Evolutionary conservation across 1,140 invertebrate genomes (phyloP).

Genomic region (Ips typographus): DNA sequence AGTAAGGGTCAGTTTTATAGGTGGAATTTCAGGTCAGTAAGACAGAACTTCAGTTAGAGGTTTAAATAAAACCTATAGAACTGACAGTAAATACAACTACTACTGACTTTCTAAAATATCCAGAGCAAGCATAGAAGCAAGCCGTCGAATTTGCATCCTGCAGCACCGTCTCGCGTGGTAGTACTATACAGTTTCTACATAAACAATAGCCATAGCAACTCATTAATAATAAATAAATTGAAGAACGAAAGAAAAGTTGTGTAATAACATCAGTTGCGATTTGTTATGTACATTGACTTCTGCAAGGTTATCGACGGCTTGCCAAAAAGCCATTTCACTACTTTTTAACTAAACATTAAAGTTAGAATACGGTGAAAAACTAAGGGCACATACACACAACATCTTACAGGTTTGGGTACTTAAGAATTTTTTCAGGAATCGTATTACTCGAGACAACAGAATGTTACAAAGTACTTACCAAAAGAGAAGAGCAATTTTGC

Average conservation of each 20-base stretch:
- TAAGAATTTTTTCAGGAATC: slow-evolving; percentile 33
- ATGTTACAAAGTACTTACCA: slow-evolving; percentile 32
- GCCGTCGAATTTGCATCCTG: slow-evolving; percentile 29
- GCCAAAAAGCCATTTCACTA: slow-evolving; percentile 26
- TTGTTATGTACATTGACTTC: slow-evolving; percentile 16
- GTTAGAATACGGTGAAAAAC: slow-evolving; percentile 9
- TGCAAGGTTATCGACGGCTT: slow-evolving; percentile 32
- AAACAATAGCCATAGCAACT: slow-evolving; percentile 23
- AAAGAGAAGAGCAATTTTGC: slow-evolving; percentile 12
- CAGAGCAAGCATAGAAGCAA: slow-evolving; percentile 26
- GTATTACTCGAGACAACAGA: not conserved
- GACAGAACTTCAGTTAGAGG: too few species aligned
- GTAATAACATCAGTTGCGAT: slow-evolving; percentile 32
- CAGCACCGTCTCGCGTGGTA: slow-evolving; percentile 23
- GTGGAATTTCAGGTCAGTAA: not conserved
- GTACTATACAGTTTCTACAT: slow-evolving; percentile 20
- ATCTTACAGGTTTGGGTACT: slow-evolving; percentile 17
- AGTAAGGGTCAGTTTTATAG: not conserved
- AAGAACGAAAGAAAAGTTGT: slow-evolving; percentile 20
- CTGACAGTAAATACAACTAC: not conserved
- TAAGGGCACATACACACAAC: slow-evolving; percentile 28
- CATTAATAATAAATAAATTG: slow-evolving; percentile 17
- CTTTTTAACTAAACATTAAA: slow-evolving; percentile 22
- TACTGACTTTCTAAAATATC: not conserved
- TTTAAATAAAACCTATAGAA: too few species aligned